Evolutionary conservation across 2,888 invertebrate genomes (phyloP).

Genomic region (Onthophagus sagittarius): DNA sequence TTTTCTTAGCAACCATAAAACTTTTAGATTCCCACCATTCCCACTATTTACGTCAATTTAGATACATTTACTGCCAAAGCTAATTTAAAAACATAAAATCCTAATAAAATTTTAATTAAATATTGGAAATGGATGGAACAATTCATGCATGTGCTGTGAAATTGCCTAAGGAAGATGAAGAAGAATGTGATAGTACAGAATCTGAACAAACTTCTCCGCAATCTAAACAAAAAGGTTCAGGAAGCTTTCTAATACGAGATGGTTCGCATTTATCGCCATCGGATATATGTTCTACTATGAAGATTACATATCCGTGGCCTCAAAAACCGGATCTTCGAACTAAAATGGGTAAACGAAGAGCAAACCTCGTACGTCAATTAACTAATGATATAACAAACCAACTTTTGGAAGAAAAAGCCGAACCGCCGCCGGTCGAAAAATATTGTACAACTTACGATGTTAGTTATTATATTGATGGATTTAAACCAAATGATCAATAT

Average conservation of each 20-base stretch:
- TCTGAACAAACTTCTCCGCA: constrained; percentile 39
- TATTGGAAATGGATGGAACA: background rate
- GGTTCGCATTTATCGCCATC: constrained; percentile 30
- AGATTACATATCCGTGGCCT: constrained; percentile 35
- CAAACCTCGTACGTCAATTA: constrained; percentile 33
- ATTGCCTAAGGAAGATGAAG: constrained; percentile 5
- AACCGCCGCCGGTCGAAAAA: constrained; percentile 35
- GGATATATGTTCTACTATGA: constrained; percentile 38
- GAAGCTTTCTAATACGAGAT: constrained; percentile 42
- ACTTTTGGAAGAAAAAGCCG: constrained; percentile 35
- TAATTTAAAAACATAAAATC: too few relatives aligned
- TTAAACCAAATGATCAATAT: constrained; percentile 32
- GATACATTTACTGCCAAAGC: too few relatives aligned
- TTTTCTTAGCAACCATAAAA: too few relatives aligned
- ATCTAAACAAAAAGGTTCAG: constrained; percentile 38
- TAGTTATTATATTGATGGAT: constrained; percentile 32
- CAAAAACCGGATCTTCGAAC: constrained; percentile 26
- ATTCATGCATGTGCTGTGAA: background rate
- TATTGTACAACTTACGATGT: constrained; percentile 43
- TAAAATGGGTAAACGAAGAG: constrained; percentile 31
- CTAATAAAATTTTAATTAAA: too few relatives aligned
- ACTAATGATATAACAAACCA: constrained; percentile 38
- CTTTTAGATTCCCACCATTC: too few relatives aligned
- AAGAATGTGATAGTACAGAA: constrained; percentile 28
- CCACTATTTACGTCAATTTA: too few relatives aligned